Evolutionary conservation across 2,113 vertebrate genomes (phyloP).

Genomic region (Psammodynastes pulverulentus): DNA sequence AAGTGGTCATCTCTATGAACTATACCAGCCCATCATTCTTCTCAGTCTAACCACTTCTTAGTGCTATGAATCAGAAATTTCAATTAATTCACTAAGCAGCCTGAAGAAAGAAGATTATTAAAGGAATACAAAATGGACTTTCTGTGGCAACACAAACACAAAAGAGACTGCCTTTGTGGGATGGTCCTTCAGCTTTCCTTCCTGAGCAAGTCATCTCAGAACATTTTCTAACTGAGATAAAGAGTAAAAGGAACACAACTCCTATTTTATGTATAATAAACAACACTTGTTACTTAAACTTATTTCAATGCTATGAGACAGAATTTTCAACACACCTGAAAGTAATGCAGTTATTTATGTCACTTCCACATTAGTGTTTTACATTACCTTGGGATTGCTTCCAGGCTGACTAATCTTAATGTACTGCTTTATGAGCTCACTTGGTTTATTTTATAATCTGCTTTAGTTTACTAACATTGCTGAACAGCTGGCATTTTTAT

Average conservation of each 20-base stretch:
- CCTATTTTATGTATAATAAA: background rate
- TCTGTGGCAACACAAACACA: background rate
- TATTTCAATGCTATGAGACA: background rate
- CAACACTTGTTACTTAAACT: background rate
- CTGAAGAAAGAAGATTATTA: background rate
- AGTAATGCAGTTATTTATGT: background rate
- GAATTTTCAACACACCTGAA: background rate
- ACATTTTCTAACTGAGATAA: background rate
- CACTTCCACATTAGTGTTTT: background rate
- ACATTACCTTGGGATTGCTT: background rate
- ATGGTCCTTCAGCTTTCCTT: background rate
- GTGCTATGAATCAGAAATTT: background rate
- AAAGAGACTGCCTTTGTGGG: background rate
- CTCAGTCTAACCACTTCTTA: background rate
- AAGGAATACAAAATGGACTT: background rate
- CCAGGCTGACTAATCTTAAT: background rate
- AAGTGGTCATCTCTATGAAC: background rate
- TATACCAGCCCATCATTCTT: background rate
- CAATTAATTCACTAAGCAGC: background rate
- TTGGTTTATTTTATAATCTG: background rate
- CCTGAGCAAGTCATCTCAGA: background rate
- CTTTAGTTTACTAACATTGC: background rate
- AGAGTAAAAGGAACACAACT: background rate
- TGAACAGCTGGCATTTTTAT: background rate
- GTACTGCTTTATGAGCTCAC: background rate